These are phyloP conservation scores for Strix uralensis DNA, from an alignment of 2,113 vertebrate species.

Conservation along the genomic window DNA sequence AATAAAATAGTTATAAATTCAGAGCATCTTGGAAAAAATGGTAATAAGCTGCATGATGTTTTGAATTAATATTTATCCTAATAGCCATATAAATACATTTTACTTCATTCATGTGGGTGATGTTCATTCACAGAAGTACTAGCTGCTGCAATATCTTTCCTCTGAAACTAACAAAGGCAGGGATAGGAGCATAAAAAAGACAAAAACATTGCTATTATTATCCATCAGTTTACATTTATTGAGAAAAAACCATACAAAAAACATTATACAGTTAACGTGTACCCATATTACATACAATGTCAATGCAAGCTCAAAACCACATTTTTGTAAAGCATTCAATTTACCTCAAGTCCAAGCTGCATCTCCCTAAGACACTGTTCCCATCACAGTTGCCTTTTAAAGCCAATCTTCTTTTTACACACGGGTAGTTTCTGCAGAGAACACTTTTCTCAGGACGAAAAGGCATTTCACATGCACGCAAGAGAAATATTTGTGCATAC, in stretches of 20 bases:
- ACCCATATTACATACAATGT: slow-evolving; percentile 77
- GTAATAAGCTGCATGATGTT: not conserved
- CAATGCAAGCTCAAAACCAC: slow-evolving; percentile 79
- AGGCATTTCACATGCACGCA: slow-evolving; percentile 83
- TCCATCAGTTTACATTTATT: slow-evolving; percentile 80
- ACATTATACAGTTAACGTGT: slow-evolving; percentile 69
- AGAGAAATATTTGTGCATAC: slow-evolving; percentile 80
- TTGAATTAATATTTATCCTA: not conserved
- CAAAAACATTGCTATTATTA: slow-evolving; percentile 59
- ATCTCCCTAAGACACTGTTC: slow-evolving; percentile 88
- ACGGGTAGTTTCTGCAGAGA: slow-evolving; percentile 89
- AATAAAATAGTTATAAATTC: not conserved
- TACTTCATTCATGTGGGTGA: not conserved
- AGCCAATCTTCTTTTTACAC: slow-evolving; percentile 89
- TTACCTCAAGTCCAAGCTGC: slow-evolving; percentile 96
- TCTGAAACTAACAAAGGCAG: not conserved
- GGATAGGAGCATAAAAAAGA: slow-evolving; percentile 31
- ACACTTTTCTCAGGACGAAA: slow-evolving; percentile 88
- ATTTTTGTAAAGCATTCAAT: slow-evolving; percentile 82
- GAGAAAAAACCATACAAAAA: slow-evolving; percentile 78
- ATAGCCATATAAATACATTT: not conserved
- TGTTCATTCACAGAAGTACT: not conserved
- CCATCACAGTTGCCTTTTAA: slow-evolving; percentile 85
- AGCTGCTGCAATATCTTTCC: not conserved
- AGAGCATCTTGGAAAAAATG: not conserved